phyloP scores from a whole-genome alignment of 2,888 invertebrate species.

The Ochropleura leucogaster region DNA sequence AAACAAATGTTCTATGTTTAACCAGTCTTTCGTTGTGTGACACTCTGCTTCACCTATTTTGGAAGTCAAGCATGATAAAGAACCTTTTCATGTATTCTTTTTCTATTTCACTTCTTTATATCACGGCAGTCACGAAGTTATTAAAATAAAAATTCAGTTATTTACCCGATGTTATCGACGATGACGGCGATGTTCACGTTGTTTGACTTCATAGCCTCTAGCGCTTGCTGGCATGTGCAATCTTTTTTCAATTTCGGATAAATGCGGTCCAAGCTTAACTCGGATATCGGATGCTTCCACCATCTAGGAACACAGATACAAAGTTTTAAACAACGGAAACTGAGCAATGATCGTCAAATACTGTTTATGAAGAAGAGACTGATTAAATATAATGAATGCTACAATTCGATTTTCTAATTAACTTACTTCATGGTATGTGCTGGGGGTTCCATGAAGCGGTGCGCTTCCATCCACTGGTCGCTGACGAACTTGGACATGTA shows the following conservation, averaged over 20 bases:
- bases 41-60: not conserved
- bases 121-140: not conserved
- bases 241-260: constrained; percentile 87
- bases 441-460: constrained; percentile 70
- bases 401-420: not conserved
- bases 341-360: not conserved
- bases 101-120: no score
- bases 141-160: not conserved
- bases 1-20: constrained; percentile 14
- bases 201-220: constrained; percentile 89
- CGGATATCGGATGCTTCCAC: constrained; percentile 84
- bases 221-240: constrained; percentile 91
- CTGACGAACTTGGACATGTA: constrained; percentile 98
- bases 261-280: constrained; percentile 64
- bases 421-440: constrained; percentile 81
- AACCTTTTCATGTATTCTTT: no score
- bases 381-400: not conserved
- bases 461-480: constrained; percentile 96
- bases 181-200: constrained; percentile 67
- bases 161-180: constrained; percentile 78
- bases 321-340: not conserved
- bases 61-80: not conserved
- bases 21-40: not conserved
- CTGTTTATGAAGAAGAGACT: not conserved
- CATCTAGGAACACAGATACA: constrained; percentile 50